Conservation (phyloP, 2,113 vertebrate species). For the Oxyruncus cristatus region DNA sequence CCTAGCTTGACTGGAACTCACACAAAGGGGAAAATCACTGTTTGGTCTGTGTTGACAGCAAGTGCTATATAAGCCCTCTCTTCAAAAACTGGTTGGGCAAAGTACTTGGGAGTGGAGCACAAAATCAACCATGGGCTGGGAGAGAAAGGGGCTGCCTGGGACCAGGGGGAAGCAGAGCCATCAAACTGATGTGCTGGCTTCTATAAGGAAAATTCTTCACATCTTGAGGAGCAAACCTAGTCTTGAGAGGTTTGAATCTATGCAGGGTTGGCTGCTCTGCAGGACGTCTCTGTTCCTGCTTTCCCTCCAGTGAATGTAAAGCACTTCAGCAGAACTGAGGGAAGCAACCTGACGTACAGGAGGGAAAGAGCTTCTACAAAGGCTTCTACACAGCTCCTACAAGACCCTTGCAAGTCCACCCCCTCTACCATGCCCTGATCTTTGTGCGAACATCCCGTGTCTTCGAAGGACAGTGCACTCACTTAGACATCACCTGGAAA, state of each 20-base stretch:
- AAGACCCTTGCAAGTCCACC: not conserved
- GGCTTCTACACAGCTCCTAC: not conserved
- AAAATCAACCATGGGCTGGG: not conserved
- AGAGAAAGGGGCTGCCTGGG: not conserved
- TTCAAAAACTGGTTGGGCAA: not conserved
- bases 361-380: not conserved
- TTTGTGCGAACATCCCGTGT: not conserved
- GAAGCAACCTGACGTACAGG: not conserved
- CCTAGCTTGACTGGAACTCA: not conserved
- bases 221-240: fast-evolving
- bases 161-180: not conserved
- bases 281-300: not conserved
- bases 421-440: fast-evolving
- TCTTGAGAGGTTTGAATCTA: not conserved
- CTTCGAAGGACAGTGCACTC: not conserved
- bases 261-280: not conserved
- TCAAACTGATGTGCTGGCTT: not conserved
- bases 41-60: not conserved
- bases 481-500: not conserved
- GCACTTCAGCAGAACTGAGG: not conserved
- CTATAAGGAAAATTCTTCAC: not conserved
- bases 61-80: not conserved
- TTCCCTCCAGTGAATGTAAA: not conserved
- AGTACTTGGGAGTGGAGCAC: not conserved
- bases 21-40: not conserved